A percentile compares a stretch with the other conserved stretches of the same genome.
Evolutionary conservation across 2,888 invertebrate genomes (phyloP).

Genomic region (Troglohyphantes excavatus): DNA sequence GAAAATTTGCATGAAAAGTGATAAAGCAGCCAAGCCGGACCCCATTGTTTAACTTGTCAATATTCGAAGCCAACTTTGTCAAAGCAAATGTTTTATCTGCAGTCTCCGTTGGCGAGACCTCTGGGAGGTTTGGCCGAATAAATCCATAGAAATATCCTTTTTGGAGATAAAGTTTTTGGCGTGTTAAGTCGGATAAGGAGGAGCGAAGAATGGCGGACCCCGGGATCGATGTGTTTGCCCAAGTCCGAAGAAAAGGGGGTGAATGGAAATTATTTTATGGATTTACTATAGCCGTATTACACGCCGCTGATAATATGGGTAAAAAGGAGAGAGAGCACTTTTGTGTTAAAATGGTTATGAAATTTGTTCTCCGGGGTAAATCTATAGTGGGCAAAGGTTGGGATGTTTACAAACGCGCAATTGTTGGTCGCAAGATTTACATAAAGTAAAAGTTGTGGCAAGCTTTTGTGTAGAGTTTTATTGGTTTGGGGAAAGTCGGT

Average conservation of each 20-base stretch:
- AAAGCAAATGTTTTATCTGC: slow-evolving; percentile 64
- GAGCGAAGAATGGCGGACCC: slow-evolving; percentile 17
- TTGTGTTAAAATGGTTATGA: slow-evolving; percentile 20
- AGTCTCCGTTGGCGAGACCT: slow-evolving; percentile 57
- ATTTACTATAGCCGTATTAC: slow-evolving; percentile 41
- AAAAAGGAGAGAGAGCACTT: slow-evolving; percentile 16
- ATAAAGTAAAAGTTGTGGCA: neutral
- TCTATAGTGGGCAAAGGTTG: neutral
- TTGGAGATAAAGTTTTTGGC: slow-evolving; percentile 66
- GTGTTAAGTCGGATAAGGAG: slow-evolving; percentile 47
- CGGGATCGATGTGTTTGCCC: slow-evolving; percentile 52
- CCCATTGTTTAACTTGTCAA: slow-evolving; percentile 63
- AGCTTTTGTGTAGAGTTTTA: neutral
- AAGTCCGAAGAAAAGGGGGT: slow-evolving; percentile 26
- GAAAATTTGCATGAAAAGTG: slow-evolving; percentile 58
- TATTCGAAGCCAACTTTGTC: slow-evolving; percentile 61
- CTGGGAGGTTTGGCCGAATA: slow-evolving; percentile 45
- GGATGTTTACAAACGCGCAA: neutral
- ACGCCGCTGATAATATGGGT: slow-evolving; percentile 31
- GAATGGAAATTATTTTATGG: slow-evolving; percentile 63
- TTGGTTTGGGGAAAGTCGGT: neutral
- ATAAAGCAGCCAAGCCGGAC: slow-evolving; percentile 29
- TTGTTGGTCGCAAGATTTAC: neutral
- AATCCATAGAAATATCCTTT: slow-evolving; percentile 66
- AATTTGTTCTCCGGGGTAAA: neutral